phyloP scores from a whole-genome alignment of 1,140 invertebrate genomes.

The Augochlora pura region DNA sequence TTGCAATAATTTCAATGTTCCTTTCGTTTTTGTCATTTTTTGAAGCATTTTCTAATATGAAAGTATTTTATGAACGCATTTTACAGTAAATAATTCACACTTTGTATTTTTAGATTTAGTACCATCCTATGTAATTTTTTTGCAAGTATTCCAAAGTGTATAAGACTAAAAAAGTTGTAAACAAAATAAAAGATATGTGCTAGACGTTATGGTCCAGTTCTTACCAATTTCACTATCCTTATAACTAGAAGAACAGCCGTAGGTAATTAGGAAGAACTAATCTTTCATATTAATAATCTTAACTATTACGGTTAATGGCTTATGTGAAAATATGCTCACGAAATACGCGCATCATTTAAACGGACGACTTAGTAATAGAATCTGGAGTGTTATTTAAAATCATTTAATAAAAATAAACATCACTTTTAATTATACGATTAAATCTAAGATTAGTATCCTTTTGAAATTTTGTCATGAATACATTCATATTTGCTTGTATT shows the following conservation, averaged over 20 bases:
- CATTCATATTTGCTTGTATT: slow-evolving; percentile 15
- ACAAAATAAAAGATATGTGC: slow-evolving; percentile 39
- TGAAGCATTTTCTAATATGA: neutral
- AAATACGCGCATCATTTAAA: neutral
- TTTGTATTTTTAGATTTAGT: slow-evolving; percentile 27
- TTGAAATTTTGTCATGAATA: neutral
- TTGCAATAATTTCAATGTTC: neutral
- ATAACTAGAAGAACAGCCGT: neutral
- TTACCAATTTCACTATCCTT: slow-evolving; percentile 8
- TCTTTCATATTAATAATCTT: neutral
- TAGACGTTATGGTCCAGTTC: slow-evolving; percentile 31
- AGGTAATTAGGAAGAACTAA: too few species aligned
- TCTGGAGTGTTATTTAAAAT: neutral
- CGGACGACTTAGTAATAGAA: neutral
- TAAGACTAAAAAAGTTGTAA: slow-evolving; percentile 40
- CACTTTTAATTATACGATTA: neutral
- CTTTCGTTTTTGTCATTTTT: neutral
- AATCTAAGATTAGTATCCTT: slow-evolving; percentile 6
- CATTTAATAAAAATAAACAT: neutral
- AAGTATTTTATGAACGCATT: slow-evolving; percentile 7
- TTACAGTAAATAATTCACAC: slow-evolving; percentile 13
- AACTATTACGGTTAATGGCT: slow-evolving; percentile 15
- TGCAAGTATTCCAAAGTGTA: slow-evolving; percentile 27
- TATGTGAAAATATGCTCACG: slow-evolving; percentile 17
- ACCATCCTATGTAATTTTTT: slow-evolving; percentile 5